Percentiles rank a stretch among this genome's conserved stretches.
Conservation (phyloP, 2,888 invertebrate genomes). For the Salpingus planirostris region DNA sequence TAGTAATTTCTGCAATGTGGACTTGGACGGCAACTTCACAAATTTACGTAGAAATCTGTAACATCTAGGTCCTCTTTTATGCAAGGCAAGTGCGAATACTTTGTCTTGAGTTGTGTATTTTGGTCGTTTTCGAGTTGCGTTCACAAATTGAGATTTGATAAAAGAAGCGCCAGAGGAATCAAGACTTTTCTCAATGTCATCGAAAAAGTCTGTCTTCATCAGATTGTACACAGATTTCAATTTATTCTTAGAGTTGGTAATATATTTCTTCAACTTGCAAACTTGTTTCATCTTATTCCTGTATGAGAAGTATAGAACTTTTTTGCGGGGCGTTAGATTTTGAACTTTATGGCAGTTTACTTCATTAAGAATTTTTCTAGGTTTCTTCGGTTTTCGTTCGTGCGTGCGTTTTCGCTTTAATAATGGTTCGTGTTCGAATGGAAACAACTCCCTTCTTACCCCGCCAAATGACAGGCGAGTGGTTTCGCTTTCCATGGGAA, state of each 20-base stretch:
- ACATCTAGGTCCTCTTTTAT: neutral
- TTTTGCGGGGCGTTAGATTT: neutral
- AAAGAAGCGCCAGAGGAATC: no score
- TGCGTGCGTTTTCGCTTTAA: no score
- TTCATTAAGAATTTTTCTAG: neutral
- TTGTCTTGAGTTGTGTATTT: neutral
- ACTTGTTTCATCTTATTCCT: constrained; percentile 1
- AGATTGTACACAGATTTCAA: neutral
- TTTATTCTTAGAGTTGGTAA: neutral
- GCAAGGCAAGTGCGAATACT: no score
- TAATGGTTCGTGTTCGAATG: no score
- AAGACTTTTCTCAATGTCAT: constrained; percentile 1
- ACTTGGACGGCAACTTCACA: neutral
- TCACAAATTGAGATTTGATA: no score
- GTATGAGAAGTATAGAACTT: neutral
- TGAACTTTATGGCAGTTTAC: neutral
- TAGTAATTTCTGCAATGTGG: neutral
- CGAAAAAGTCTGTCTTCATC: neutral
- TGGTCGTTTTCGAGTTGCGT: neutral
- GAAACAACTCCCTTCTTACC: no score
- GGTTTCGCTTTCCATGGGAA: no score
- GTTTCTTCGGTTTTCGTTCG: neutral
- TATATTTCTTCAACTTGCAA: neutral
- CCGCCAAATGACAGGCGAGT: no score
- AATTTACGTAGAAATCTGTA: neutral